A percentile compares a stretch with the other conserved stretches of the same genome.
Conservation (phyloP, 2,113 vertebrate species). For the Sarotherodon lohbergeri region DNA sequence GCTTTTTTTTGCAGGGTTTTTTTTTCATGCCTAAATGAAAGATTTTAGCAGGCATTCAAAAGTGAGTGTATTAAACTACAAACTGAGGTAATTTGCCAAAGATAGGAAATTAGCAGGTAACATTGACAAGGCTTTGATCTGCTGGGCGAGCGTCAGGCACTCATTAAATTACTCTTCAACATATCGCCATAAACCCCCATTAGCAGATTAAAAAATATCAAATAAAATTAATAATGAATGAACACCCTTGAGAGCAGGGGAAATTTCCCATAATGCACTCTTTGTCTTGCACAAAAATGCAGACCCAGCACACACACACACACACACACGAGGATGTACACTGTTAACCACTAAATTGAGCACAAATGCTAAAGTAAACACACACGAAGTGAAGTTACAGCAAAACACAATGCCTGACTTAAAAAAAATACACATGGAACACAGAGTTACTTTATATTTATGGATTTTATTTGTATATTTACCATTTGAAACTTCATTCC, state of each 20-base stretch:
- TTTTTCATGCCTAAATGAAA: background rate
- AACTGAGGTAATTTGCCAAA: background rate
- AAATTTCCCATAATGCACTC: background rate
- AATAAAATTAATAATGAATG: background rate
- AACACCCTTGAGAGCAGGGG: background rate
- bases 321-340: background rate
- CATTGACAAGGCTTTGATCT: background rate
- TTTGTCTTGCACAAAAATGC: background rate
- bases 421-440: background rate
- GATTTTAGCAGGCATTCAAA: background rate
- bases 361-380: background rate
- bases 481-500: background rate
- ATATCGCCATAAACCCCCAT: background rate
- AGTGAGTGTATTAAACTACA: background rate
- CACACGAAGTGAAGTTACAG: background rate
- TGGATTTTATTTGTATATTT: background rate
- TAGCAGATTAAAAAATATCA: background rate
- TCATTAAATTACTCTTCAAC: background rate
- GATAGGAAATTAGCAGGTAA: background rate
- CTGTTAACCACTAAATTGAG: background rate
- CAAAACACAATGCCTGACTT: background rate
- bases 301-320: background rate
- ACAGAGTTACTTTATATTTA: background rate
- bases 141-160: background rate
- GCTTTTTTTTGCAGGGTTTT: background rate